These are phyloP conservation scores for Sphecodes monilicornis DNA, from an alignment of 2,888 invertebrate species.

Conservation along the genomic window DNA sequence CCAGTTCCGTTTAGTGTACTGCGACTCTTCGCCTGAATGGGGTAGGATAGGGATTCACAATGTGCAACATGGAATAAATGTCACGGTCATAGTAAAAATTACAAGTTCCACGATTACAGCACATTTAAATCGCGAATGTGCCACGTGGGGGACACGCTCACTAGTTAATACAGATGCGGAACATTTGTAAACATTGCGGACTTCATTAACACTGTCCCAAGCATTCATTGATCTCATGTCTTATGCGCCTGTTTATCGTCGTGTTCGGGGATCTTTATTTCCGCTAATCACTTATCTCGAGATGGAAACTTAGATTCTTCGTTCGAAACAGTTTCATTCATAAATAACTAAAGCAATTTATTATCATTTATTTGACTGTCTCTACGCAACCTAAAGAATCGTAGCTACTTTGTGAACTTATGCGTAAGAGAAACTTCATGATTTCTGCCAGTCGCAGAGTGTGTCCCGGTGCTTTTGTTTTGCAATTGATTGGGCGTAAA, in stretches of 20 bases:
- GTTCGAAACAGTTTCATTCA: not conserved
- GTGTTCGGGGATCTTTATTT: slow-evolving; percentile 20
- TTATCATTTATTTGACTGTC: not conserved
- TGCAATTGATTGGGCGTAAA: not conserved
- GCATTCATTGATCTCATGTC: slow-evolving; percentile 1
- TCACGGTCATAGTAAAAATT: slow-evolving; percentile 50
- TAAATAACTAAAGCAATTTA: not conserved
- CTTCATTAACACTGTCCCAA: not conserved
- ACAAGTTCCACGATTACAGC: slow-evolving; percentile 41
- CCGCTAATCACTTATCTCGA: slow-evolving; percentile 14
- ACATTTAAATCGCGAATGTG: slow-evolving; percentile 28
- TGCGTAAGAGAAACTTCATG: not conserved
- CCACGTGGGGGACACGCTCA: slow-evolving; percentile 4
- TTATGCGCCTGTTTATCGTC: not conserved
- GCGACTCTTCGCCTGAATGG: slow-evolving; percentile 31
- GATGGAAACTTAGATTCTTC: not conserved
- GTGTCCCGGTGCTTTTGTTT: not conserved
- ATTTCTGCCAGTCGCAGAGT: not conserved
- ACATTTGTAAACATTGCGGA: slow-evolving; percentile 24
- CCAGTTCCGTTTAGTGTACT: slow-evolving; percentile 40
- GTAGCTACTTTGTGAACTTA: not conserved
- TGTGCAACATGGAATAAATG: slow-evolving; percentile 35
- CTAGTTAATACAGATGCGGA: slow-evolving; percentile 10
- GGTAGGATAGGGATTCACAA: slow-evolving; percentile 34
- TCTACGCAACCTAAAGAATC: not conserved